Conservation (phyloP, 2,888 invertebrate genomes). For the Scaptodrosophila latifasciaeformis region DNA sequence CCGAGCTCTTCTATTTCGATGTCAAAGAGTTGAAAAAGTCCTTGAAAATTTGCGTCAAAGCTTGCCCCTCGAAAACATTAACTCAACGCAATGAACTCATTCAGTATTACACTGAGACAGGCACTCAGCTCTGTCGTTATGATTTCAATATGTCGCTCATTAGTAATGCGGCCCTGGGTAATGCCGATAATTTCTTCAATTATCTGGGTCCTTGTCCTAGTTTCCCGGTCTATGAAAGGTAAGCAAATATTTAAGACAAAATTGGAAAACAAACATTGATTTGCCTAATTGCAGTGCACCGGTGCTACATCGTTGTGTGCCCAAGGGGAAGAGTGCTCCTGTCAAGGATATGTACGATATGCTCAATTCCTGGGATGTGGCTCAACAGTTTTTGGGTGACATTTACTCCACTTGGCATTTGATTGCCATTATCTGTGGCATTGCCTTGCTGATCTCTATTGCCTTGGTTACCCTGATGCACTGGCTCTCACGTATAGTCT, state of each 20-base stretch:
- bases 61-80: constrained; percentile 86
- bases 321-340: constrained; percentile 81
- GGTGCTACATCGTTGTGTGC: constrained; percentile 91
- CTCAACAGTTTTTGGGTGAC: constrained; percentile 92
- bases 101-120: constrained; percentile 83
- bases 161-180: constrained; percentile 72
- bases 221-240: constrained; percentile 86
- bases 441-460: constrained; percentile 88
- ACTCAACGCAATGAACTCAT: constrained; percentile 81
- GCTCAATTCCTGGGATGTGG: constrained; percentile 90
- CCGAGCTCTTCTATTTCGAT: constrained; percentile 89
- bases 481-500: constrained; percentile 87
- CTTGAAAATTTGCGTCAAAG: constrained; percentile 90
- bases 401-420: constrained; percentile 91
- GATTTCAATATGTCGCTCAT: constrained; percentile 79
- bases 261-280: background rate
- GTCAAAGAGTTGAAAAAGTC: constrained; percentile 84
- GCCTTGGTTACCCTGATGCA: constrained; percentile 89
- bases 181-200: constrained; percentile 72
- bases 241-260: constrained; percentile 25
- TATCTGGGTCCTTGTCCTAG: constrained; percentile 86
- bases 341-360: constrained; percentile 84
- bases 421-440: constrained; percentile 85
- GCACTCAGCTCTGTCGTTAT: constrained; percentile 86
- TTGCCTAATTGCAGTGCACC: constrained; percentile 78